phyloP scores from a whole-genome alignment of 2,797 vertebrate genomes.

The Pseudocheirus occidentalis region DNA sequence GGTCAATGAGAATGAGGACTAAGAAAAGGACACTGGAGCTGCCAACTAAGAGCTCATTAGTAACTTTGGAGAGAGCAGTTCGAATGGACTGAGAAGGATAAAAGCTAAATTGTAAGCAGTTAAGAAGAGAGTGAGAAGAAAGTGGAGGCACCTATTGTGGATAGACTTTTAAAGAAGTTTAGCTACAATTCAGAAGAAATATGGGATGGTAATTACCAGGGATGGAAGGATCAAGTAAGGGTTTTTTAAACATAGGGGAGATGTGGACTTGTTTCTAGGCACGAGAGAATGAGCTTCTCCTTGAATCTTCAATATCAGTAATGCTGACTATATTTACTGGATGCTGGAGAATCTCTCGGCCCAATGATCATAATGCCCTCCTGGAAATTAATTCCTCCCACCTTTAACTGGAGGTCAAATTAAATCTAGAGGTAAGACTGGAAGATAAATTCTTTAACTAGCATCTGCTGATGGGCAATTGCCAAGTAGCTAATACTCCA shows the following conservation, averaged over 20 bases:
- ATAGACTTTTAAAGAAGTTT: not conserved
- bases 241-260: not conserved
- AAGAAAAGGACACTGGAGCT: not conserved
- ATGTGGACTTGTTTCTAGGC: not conserved
- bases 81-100: not conserved
- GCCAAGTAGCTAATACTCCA: not conserved
- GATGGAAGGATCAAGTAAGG: not conserved
- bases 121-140: not conserved
- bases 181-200: not conserved
- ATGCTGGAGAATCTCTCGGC: not conserved
- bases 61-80: not conserved
- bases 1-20: not conserved
- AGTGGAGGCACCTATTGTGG: not conserved
- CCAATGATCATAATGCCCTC: not conserved
- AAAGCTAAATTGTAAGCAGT: not conserved
- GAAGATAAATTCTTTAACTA: not conserved
- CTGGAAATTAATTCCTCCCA: not conserved
- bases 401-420: not conserved
- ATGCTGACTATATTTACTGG: not conserved
- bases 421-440: not conserved
- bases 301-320: not conserved
- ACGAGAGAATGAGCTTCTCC: not conserved
- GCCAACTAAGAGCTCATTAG: not conserved
- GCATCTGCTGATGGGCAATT: not conserved
- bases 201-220: not conserved